Conservation (phyloP, 2,888 invertebrate genomes). For the Mesopsocus fuscifrons region DNA sequence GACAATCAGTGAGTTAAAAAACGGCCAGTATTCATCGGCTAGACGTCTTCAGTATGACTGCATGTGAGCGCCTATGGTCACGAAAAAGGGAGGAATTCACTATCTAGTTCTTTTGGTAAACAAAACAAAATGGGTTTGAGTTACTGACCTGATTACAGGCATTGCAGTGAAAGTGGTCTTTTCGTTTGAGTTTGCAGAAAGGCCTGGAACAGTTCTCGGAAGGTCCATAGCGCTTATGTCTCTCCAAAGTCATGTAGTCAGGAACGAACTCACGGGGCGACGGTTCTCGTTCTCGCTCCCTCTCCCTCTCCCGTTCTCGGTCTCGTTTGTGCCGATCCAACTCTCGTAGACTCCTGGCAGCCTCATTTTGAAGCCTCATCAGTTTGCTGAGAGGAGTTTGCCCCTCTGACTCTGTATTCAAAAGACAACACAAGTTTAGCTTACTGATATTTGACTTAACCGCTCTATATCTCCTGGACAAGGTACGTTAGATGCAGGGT, state of each 20-base stretch:
- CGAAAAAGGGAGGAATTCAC: slow-evolving; percentile 10
- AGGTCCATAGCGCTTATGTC: slow-evolving; percentile 37
- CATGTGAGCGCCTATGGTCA: too few species aligned
- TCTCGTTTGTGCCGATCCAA: slow-evolving; percentile 2
- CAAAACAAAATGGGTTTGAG: slow-evolving; percentile 8
- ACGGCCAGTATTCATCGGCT: too few species aligned
- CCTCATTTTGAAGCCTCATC: slow-evolving; percentile 3
- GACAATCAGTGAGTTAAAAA: slow-evolving; percentile 14
- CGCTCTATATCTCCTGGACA: too few species aligned
- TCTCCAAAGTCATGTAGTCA: slow-evolving; percentile 22
- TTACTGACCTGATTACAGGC: slow-evolving; percentile 48
- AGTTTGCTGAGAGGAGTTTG: slow-evolving; percentile 3
- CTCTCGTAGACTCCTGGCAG: slow-evolving; percentile 1
- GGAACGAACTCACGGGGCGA: slow-evolving; percentile 15
- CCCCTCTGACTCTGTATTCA: not conserved
- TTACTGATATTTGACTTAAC: too few species aligned
- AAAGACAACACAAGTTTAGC: too few species aligned
- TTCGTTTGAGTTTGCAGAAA: slow-evolving; percentile 60
- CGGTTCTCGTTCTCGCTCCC: slow-evolving; percentile 5
- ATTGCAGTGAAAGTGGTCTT: slow-evolving; percentile 61
- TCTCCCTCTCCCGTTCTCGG: not conserved
- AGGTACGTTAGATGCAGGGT: too few species aligned
- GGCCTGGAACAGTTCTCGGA: slow-evolving; percentile 51
- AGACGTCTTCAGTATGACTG: too few species aligned
- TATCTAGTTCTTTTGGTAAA: not conserved